Evolutionary conservation across 2,113 vertebrate species (phyloP).

Genomic region (Ictalurus furcatus): DNA sequence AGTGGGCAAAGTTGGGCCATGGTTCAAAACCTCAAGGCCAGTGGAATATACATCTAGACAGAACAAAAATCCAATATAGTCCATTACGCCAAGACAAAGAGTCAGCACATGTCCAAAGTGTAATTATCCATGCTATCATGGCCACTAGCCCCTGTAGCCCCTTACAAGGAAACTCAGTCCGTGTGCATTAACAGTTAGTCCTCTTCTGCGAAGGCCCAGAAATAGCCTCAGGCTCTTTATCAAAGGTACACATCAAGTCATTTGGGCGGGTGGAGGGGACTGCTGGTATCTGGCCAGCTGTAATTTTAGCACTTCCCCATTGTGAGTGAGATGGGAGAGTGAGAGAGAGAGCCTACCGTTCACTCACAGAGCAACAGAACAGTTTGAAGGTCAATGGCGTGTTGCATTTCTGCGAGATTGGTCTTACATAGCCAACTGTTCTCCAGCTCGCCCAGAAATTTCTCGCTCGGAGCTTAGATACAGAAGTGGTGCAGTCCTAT

Average conservation of each 20-base stretch:
- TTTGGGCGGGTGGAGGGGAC: conserved; percentile 39
- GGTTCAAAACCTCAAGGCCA: conserved; percentile 31
- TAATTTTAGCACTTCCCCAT: conserved; percentile 56
- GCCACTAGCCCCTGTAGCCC: conserved; percentile 13
- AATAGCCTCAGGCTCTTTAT: conserved; percentile 65
- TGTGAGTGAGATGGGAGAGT: conserved; percentile 38
- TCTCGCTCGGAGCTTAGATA: not conserved
- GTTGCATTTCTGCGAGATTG: conserved; percentile 18
- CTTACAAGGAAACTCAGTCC: conserved; percentile 40
- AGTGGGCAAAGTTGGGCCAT: not conserved
- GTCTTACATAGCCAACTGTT: not conserved
- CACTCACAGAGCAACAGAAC: conserved; percentile 25
- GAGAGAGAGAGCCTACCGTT: not conserved
- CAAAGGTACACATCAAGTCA: conserved; percentile 64
- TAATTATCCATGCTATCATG: conserved; percentile 68
- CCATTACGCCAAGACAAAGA: conserved; percentile 75
- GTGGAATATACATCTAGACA: conserved; percentile 4
- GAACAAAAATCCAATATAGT: conserved; percentile 47
- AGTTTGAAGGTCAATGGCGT: conserved; percentile 25
- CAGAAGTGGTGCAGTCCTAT: not conserved
- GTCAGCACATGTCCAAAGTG: conserved; percentile 66
- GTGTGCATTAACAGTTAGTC: conserved; percentile 53
- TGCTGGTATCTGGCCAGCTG: conserved; percentile 47
- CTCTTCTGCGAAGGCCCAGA: conserved; percentile 55
- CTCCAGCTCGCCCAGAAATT: not conserved